Conservation (phyloP, 2,888 invertebrate species). For the Caenorhabditis imperialis region DNA sequence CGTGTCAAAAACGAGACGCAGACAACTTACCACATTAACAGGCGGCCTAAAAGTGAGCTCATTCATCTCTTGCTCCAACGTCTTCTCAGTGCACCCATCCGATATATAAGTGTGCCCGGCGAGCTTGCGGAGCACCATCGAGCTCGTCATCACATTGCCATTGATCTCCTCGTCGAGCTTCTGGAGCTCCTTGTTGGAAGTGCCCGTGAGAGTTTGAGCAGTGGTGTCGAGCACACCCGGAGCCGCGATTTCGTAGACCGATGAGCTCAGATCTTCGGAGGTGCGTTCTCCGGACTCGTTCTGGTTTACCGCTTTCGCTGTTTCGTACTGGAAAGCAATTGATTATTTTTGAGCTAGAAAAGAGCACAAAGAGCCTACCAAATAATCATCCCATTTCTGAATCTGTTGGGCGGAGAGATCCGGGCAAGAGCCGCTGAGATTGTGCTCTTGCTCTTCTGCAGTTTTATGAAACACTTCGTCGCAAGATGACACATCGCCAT, state of each 20-base stretch:
- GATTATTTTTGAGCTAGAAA: neutral
- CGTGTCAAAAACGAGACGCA: too few species aligned
- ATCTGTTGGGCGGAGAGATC: slow-evolving; percentile 68
- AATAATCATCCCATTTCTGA: slow-evolving; percentile 71
- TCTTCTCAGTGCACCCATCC: slow-evolving; percentile 58
- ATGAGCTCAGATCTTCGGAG: slow-evolving; percentile 41
- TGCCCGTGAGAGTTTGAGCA: slow-evolving; percentile 63
- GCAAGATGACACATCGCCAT: slow-evolving; percentile 44
- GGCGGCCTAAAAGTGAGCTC: slow-evolving; percentile 65
- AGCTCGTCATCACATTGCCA: slow-evolving; percentile 64
- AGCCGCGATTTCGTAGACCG: slow-evolving; percentile 70
- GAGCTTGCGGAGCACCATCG: slow-evolving; percentile 55
- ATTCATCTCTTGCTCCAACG: slow-evolving; percentile 66
- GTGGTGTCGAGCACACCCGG: slow-evolving; percentile 62
- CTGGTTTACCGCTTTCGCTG: slow-evolving; percentile 49
- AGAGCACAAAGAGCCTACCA: slow-evolving; percentile 46
- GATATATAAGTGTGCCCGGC: slow-evolving; percentile 42
- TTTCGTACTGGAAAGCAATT: slow-evolving; percentile 49
- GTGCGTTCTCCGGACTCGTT: slow-evolving; percentile 37
- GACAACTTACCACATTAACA: slow-evolving; percentile 45
- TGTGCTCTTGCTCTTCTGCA: slow-evolving; percentile 2
- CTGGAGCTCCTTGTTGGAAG: slow-evolving; percentile 61
- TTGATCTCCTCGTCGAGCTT: slow-evolving; percentile 65
- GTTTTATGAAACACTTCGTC: slow-evolving; percentile 34
- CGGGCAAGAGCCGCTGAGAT: slow-evolving; percentile 67